Evolutionary conservation across 2,113 vertebrate genomes (phyloP), one percentile per base, ranked within the genome.

Genomic region (Nannospalax galili): DNA sequence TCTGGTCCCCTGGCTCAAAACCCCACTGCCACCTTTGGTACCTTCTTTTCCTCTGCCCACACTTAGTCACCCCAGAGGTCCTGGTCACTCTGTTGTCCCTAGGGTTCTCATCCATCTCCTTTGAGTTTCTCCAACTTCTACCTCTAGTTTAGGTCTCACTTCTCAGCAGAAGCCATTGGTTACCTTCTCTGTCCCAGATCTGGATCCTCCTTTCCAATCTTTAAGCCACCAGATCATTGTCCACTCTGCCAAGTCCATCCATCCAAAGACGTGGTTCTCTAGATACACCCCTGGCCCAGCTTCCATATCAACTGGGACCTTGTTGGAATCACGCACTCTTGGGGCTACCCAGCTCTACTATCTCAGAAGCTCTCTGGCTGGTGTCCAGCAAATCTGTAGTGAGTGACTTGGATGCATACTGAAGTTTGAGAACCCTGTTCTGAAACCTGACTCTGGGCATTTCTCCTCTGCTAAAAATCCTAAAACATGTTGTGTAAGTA

Each of bases 401-500:
- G 74, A 69, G 22, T 32, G 9, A 52, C 58, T 52, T n/a, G 17
- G 14, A 14, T 17, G 5, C 40, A 73, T 11, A 15, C 35, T 20
- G 15, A 73, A 24, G 24, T 78, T 60, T 74, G 62, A 88, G 67
- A 73, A 69, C 8, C 52, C 64, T 78, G 26, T 28, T 52, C 89
- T 69, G 30, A 64, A 90, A 79, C 64, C 67, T 12, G 8, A 26
- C 70, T 69, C 26, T 79, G 62, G 69, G 12, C 45, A 74, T 74
- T 75, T 72, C 35, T 67, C 28, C 28, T 93, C 74, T 95, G 37
- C 79, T 88, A 87, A 84, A 95, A 84, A 73, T 84, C 70, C 81
- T n/a, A 90, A 93, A 69, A 73, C 14, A 60, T 37, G 80, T 84
- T 74, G 11, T 93, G 69, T 52, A 45, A 37, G 48, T 93, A 90